Conservation (phyloP, 2,888 invertebrate species). For the Mylabris sibirica region DNA sequence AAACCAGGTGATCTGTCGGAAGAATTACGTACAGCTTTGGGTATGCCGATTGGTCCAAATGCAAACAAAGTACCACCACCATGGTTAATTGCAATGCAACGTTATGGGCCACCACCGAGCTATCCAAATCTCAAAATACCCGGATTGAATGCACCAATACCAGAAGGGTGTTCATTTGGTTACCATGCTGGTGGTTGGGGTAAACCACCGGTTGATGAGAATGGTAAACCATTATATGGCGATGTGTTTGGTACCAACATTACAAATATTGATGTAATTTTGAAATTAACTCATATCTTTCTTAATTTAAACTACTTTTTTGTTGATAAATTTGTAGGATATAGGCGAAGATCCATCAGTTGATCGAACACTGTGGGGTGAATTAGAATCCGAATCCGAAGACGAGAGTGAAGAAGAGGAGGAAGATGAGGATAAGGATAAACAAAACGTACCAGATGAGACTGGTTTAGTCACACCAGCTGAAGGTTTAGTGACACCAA, state of each 20-base stretch:
- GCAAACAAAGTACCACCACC: constrained; percentile 90
- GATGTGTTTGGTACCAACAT: constrained; percentile 94
- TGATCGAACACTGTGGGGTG: constrained; percentile 96
- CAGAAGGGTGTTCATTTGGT: constrained; percentile 96
- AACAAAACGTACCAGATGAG: constrained; percentile 68
- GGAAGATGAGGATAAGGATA: constrained; percentile 73
- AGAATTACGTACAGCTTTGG: constrained; percentile 93
- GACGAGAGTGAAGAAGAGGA: constrained; percentile 76
- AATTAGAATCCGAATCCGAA: constrained; percentile 91
- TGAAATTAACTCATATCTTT: neutral
- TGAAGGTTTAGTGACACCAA: constrained; percentile 93
- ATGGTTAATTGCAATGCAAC: constrained; percentile 96
- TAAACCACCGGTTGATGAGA: constrained; percentile 98
- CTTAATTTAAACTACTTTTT: too few species aligned
- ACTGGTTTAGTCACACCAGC: constrained; percentile 92
- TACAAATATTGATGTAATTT: constrained; percentile 74
- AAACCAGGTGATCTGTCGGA: constrained; percentile 98
- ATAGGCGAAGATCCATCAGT: constrained; percentile 84
- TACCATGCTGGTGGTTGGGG: constrained; percentile 99
- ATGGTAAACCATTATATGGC: constrained; percentile 96
- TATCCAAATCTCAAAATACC: constrained; percentile 98
- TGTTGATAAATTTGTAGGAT: constrained; percentile 61
- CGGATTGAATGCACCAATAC: constrained; percentile 97
- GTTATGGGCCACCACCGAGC: constrained; percentile 98
- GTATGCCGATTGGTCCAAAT: constrained; percentile 97